Evolutionary conservation across 2,797 vertebrate species (phyloP), one percentile per base, ranked within the genome.

Genomic region (Phoxinus dragarum): DNA sequence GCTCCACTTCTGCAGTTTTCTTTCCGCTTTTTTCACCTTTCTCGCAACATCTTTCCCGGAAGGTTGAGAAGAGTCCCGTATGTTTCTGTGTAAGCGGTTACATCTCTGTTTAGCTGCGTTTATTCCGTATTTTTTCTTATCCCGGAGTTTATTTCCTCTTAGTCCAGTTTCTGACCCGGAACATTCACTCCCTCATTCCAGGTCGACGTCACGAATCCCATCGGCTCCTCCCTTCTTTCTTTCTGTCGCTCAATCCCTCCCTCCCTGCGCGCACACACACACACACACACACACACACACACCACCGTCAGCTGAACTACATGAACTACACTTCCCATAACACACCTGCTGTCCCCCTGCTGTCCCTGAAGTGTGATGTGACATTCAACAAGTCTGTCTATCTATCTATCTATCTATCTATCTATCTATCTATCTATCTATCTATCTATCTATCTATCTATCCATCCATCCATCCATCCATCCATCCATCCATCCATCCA

Each of bases 131-230:
- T 44, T 75, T 49, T 89, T 82, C 69, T 91, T 79, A 88, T 94
- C 92, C 92, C 87, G 87, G 88, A 94, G 92, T 95, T 94, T 93
- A 93, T 95, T 93, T 95, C 93, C 94, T 94, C 93, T 93, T 93
- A 89, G 92, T 95, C 93, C 95, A 94, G 92, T 95, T 94, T 95
- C 90, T 95, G 93, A 95, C 93, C 95, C 94, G 95, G 95, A 96
- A 96, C 95, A 94, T 93, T 93, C 95, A 94, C 95, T 96, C 95
- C 95, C 95, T 95, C 95, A 95, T 95, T 95, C 95, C 95, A 90
- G 87, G 87, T 91, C 93, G 94, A 95, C 96, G 96, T 96, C 96
- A 96, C 87, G 90, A 82, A 74, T 90, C 91, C 93, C 27, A 42
- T 69, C 90, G 52, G 92, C 94, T 90, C 94, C 94, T 90, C 95